phyloP scores from a whole-genome alignment of 1,140 invertebrate species.

The Aphis gossypii region DNA sequence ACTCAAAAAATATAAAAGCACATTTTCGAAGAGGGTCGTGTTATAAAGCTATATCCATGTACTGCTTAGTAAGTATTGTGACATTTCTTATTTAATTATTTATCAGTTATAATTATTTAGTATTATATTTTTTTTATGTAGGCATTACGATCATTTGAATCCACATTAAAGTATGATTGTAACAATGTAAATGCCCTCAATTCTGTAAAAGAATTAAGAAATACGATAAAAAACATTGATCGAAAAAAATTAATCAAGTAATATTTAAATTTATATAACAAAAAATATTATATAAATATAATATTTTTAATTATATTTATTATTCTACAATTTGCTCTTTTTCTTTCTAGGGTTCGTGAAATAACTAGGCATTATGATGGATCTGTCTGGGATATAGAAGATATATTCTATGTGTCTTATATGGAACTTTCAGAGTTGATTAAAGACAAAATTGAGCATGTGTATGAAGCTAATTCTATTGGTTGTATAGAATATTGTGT shows the following conservation, averaged over 20 bases:
- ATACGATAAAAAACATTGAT: conserved; percentile 18
- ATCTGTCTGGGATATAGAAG: conserved; percentile 56
- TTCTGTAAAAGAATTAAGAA: conserved; percentile 49
- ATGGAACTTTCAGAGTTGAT: conserved; percentile 33
- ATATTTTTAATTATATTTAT: not conserved
- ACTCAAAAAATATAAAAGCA: conserved; percentile 49
- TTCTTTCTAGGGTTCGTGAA: conserved; percentile 48
- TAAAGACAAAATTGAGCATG: conserved; percentile 27
- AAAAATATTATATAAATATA: not conserved
- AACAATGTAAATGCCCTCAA: conserved; percentile 38
- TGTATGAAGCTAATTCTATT: conserved; percentile 42
- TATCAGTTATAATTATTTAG: not conserved
- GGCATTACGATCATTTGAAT: conserved; percentile 54
- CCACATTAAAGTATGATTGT: conserved; percentile 51
- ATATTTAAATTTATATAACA: not conserved
- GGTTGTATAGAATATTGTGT: conserved; percentile 45
- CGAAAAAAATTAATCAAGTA: conserved; percentile 47
- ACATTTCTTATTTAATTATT: not conserved
- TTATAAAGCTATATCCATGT: conserved; percentile 46
- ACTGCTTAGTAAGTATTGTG: conserved; percentile 28
- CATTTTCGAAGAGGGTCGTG: conserved; percentile 54
- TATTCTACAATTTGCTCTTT: not conserved
- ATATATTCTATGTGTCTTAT: conserved; percentile 28
- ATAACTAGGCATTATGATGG: conserved; percentile 55
- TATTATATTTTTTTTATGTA: conserved; percentile 15